Evolutionary conservation across 1,140 invertebrate species (phyloP).

Genomic region (Drosophila nebulosa): DNA sequence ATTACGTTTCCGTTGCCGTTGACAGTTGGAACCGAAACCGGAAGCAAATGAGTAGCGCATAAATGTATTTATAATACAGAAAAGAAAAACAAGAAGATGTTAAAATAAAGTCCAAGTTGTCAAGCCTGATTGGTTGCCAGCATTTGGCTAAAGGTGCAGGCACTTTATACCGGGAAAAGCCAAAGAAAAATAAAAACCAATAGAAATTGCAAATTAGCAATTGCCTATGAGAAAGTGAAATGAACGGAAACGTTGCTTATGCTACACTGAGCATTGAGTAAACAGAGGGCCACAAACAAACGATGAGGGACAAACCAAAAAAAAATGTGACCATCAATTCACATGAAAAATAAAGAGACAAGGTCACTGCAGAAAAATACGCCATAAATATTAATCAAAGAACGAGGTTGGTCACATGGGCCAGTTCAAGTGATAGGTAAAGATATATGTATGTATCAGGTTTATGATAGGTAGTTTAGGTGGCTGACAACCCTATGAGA

Average conservation of each 20-base stretch:
- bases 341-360: neutral
- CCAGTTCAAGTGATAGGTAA: neutral
- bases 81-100: slow-evolving; percentile 1
- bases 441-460: too few relatives aligned
- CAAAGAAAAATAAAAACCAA: neutral
- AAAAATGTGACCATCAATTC: slow-evolving; percentile 6
- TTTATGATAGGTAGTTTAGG: too few relatives aligned
- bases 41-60: slow-evolving; percentile 70
- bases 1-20: slow-evolving; percentile 72
- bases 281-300: slow-evolving; percentile 10
- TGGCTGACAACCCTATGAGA: too few relatives aligned
- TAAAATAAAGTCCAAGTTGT: slow-evolving; percentile 37
- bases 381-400: neutral
- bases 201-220: slow-evolving; percentile 52
- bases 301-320: slow-evolving; percentile 25
- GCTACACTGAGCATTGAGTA: neutral
- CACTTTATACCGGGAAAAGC: neutral
- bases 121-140: slow-evolving; percentile 21
- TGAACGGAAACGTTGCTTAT: slow-evolving; percentile 38
- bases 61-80: slow-evolving; percentile 72
- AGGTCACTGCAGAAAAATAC: neutral
- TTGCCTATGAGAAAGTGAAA: slow-evolving; percentile 50
- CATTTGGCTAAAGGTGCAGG: slow-evolving; percentile 5
- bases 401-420: neutral
- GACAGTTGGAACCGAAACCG: slow-evolving; percentile 65